Base-by-base conservation (phyloP, 2,888 invertebrate species). In the Macroteleia sp. region DNA sequence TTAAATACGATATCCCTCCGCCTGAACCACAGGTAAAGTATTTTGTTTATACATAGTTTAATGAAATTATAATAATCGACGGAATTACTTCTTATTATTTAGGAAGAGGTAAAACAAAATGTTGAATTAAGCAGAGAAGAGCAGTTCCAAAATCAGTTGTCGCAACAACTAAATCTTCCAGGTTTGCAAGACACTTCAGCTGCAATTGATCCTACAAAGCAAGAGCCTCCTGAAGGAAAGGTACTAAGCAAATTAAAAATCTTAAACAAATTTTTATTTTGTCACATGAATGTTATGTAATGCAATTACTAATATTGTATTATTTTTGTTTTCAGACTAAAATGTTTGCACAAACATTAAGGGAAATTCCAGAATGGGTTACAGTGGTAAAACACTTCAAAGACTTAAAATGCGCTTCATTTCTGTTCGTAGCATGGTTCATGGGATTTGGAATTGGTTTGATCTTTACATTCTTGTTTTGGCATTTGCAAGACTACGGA, bases 391-490 rank as follows among this genome's bases (percentile, higher is more conserved):
- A 95, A 79, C 96, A 98, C 88, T 97, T 98, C 92, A 96, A 96
- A 86, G 96, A 97, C 90, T 92, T 97, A 62, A 97, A 97, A 91
- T 97, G 98, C 81, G 96, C 96, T 10, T 96, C 97, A 0, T 97
- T 99, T 91, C 94, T 99, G 50, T 97, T 98, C 91, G 97, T 99
- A 28, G 97, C 98, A 50, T 99, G 99, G 98, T 98, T 97, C 92
- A 99, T 99, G 98, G 99, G 99, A 62, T 98, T 99, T 89, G 99
- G 99, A 61, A 98, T 99, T 86, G 99, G 99, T 0, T 93, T 99
- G 84, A 99, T 99, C 85, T 99, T 99, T 92, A 98, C 99, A 2
- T 99, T 99, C 92, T 95, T 99, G 67, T 99, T 99, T 93, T 99
- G 99, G 99, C 99, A 99, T 92, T 94, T 99, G 48, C 95, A 97